Evolutionary conservation across 92 coral and sea anemone genomes (phyloP).

Genomic region (Actinernus sp.): DNA sequence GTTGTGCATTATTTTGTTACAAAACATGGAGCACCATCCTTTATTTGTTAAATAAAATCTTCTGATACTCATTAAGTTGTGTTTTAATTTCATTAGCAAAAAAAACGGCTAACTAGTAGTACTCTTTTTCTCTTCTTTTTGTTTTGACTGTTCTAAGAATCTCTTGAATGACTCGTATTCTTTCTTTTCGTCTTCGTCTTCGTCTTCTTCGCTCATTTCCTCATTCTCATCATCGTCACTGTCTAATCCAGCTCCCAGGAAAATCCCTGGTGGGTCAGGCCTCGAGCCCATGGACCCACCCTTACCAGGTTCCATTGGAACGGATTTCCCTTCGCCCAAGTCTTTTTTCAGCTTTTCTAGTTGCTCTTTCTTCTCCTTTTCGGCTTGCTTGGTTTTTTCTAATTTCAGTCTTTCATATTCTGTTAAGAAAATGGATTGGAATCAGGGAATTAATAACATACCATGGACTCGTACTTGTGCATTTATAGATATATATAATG

Average conservation of each 20-base stretch:
- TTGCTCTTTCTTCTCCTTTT: constrained; percentile 70
- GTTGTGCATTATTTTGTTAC: too few relatives aligned
- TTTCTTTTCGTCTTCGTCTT: constrained; percentile 78
- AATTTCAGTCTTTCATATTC: constrained; percentile 91
- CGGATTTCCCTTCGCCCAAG: constrained; percentile 85
- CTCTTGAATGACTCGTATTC: constrained; percentile 91
- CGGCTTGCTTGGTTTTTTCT: constrained; percentile 61
- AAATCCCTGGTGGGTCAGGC: constrained; percentile 51
- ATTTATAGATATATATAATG: too few relatives aligned
- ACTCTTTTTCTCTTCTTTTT: constrained; percentile 7
- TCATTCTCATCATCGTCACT: constrained; percentile 75
- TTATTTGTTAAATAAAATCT: too few relatives aligned
- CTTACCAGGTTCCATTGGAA: constrained; percentile 55
- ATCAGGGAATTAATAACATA: too few relatives aligned
- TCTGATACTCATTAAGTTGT: too few relatives aligned
- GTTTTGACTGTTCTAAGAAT: constrained; percentile 68
- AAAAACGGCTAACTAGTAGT: background rate
- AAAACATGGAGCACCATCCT: too few relatives aligned
- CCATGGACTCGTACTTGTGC: too few relatives aligned
- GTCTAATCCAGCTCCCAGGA: constrained; percentile 77
- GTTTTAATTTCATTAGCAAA: too few relatives aligned
- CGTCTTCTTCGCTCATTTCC: constrained; percentile 25
- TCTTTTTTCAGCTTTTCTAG: constrained; percentile 82
- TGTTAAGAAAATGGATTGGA: constrained; percentile 2
- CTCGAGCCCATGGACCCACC: constrained; percentile 30